These are phyloP conservation scores for Hydroisotoma schaefferi DNA, from an alignment of 2,888 invertebrate species.

Conservation along the genomic window DNA sequence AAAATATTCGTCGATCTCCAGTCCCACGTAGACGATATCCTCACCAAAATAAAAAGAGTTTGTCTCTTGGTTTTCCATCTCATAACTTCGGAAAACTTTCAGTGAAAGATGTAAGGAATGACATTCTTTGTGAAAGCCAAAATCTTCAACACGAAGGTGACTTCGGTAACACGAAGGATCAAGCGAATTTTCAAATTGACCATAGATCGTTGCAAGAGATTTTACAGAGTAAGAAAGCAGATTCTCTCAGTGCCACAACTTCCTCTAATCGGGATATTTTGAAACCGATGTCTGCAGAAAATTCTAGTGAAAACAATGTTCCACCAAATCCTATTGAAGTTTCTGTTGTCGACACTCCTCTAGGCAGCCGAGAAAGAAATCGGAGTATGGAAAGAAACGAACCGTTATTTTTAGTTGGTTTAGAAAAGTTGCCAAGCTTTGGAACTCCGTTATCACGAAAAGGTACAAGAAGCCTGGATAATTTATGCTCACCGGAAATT, in stretches of 20 bases:
- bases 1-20: conserved; percentile 25
- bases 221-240: background rate
- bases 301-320: background rate
- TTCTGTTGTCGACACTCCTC: conserved; percentile 44
- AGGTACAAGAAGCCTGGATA: conserved; percentile 47
- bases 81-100: no score
- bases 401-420: conserved; percentile 30
- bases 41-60: conserved; percentile 25
- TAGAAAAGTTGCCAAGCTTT: conserved; percentile 21
- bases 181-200: conserved; percentile 25
- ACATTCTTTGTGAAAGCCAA: no score
- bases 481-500: conserved; percentile 45
- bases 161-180: no score
- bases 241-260: background rate
- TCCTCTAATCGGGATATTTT: background rate
- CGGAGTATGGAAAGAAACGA: conserved; percentile 42
- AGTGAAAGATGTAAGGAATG: no score
- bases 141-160: no score
- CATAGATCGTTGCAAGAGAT: conserved; percentile 29
- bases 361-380: conserved; percentile 36
- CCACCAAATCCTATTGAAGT: conserved; percentile 46
- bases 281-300: conserved; percentile 7
- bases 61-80: no score
- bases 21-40: conserved; percentile 27
- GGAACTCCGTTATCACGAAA: conserved; percentile 22